Evolutionary conservation across 2,113 vertebrate genomes (phyloP).

Genomic region (Ciconia stormi): DNA sequence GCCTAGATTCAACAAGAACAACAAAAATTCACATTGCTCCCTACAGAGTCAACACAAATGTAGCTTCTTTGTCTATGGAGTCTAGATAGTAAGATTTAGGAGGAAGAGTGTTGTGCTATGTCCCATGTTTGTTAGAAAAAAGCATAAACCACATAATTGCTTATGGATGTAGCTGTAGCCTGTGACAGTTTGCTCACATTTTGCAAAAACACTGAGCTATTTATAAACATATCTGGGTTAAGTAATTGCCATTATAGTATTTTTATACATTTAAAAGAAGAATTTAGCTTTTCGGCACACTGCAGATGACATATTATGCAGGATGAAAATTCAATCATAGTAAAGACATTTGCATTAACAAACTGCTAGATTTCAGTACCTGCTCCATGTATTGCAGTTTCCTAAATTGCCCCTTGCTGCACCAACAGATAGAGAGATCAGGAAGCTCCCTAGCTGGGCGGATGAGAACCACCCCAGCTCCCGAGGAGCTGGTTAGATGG

Average conservation of each 20-base stretch:
- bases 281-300: neutral
- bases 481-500: neutral
- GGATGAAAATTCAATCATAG: neutral
- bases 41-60: neutral
- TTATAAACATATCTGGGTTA: constrained; percentile 1
- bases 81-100: neutral
- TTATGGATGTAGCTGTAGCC: neutral
- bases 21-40: neutral
- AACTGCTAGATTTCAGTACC: neutral
- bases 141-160: neutral
- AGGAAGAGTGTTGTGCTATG: neutral
- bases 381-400: neutral
- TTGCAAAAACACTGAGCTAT: neutral
- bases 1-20: constrained; percentile 7
- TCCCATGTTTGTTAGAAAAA: neutral
- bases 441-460: neutral
- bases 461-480: neutral
- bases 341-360: neutral
- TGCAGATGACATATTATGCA: neutral
- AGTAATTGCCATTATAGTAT: neutral
- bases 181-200: neutral
- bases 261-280: neutral
- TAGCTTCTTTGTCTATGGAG: neutral
- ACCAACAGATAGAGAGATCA: neutral
- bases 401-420: neutral